Conservation (phyloP, 2,888 invertebrate species). For the Deilephila porcellus region DNA sequence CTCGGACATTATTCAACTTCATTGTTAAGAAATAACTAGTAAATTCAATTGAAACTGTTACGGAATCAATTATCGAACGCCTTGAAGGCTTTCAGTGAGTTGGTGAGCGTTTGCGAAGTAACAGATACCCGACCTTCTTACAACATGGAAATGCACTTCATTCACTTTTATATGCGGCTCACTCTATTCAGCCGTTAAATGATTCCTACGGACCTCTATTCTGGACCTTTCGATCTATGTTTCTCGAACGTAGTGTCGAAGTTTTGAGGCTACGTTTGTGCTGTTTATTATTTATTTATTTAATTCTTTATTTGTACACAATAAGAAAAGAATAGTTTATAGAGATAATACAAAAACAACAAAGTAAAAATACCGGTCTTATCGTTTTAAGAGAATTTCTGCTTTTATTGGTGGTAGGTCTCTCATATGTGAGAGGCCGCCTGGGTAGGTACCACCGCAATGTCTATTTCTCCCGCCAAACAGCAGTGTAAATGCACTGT, state of each 20-base stretch:
- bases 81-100: conserved; percentile 43
- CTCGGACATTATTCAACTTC: conserved; percentile 32
- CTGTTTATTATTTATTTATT: background rate
- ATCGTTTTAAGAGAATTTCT: no score
- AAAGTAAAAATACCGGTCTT: no score
- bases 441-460: no score
- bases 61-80: conserved; percentile 53
- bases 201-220: conserved; percentile 38
- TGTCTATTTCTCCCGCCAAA: no score
- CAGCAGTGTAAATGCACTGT: no score
- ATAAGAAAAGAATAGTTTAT: no score
- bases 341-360: no score
- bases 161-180: conserved; percentile 58
- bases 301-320: no score
- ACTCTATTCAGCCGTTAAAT: conserved; percentile 47
- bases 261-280: background rate
- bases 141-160: conserved; percentile 63
- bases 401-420: no score
- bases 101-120: conserved; percentile 30
- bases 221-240: background rate
- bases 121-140: conserved; percentile 30
- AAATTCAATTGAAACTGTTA: conserved; percentile 51
- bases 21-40: conserved; percentile 30
- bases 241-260: background rate
- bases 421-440: no score